Evolutionary conservation across 2,113 vertebrate genomes (phyloP).

Genomic region (Lepisosteus osseus): DNA sequence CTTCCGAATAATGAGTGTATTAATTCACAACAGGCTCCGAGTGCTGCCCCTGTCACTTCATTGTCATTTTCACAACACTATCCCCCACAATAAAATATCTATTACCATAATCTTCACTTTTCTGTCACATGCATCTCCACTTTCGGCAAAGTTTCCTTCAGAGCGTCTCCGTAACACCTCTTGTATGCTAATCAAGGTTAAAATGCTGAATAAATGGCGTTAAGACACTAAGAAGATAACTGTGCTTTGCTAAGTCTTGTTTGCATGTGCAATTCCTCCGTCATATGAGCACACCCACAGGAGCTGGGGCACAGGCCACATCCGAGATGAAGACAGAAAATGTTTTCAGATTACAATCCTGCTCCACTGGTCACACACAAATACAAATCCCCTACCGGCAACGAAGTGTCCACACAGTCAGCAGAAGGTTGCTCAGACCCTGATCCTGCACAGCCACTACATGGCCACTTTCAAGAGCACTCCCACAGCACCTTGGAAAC

Average conservation of each 20-base stretch:
- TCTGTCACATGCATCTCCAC: constrained; percentile 24
- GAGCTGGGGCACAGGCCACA: too few species aligned
- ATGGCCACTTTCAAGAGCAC: too few species aligned
- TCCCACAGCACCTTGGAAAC: too few species aligned
- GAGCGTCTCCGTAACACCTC: constrained; percentile 16
- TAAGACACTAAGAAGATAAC: background rate
- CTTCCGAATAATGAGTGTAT: constrained; percentile 19
- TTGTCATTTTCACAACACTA: constrained; percentile 24
- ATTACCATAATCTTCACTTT: constrained; percentile 31
- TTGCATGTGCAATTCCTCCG: too few species aligned
- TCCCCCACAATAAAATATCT: constrained; percentile 26
- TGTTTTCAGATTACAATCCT: too few species aligned
- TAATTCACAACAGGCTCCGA: constrained; percentile 12
- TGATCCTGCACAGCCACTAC: too few species aligned
- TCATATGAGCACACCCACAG: too few species aligned
- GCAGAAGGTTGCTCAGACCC: too few species aligned
- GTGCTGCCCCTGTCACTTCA: constrained; percentile 22
- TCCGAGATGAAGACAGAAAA: too few species aligned
- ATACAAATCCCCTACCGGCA: too few species aligned
- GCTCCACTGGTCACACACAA: too few species aligned
- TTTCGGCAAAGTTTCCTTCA: constrained; percentile 26
- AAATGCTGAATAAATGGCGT: constrained; percentile 13
- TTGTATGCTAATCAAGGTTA: constrained; percentile 18
- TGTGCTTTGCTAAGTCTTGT: background rate
- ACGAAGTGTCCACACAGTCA: too few species aligned